phyloP scores from a whole-genome alignment of 2,797 vertebrate species.

The Epinephelus coioides region DNA sequence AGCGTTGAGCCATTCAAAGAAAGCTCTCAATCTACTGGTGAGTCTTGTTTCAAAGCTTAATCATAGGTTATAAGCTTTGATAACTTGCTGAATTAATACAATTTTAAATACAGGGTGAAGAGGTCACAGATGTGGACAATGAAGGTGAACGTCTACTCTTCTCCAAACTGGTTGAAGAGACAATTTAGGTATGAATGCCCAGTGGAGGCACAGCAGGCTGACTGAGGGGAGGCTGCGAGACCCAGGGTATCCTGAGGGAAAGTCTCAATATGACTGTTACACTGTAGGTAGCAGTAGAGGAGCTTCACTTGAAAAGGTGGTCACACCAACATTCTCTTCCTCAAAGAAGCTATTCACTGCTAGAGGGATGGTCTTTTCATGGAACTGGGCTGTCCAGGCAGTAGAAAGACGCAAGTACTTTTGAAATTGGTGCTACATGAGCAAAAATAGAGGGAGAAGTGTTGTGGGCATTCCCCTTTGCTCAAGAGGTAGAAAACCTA shows the following conservation, averaged over 20 bases:
- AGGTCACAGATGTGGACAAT: conserved; percentile 1
- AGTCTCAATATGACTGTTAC: conserved; percentile 19
- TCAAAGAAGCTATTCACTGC: no score
- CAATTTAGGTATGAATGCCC: neutral
- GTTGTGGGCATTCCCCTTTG: no score
- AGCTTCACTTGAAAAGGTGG: neutral
- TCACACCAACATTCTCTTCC: neutral
- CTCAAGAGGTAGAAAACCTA: no score
- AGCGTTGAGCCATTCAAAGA: conserved; percentile 9
- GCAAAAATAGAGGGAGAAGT: no score
- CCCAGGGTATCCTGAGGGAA: neutral
- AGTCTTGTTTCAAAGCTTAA: conserved; percentile 16
- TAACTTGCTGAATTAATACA: conserved; percentile 29
- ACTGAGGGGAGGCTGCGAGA: conserved; percentile 22
- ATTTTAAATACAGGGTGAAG: neutral
- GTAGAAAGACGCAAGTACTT: no score
- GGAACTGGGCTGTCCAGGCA: no score
- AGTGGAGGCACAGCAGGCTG: conserved; percentile 19
- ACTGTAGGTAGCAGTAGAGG: conserved; percentile 7
- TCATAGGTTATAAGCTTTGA: conserved; percentile 10
- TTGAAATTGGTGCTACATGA: no score
- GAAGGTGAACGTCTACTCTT: neutral
- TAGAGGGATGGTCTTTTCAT: no score
- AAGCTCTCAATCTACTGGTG: conserved; percentile 4
- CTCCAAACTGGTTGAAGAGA: conserved; percentile 22